A percentile compares a stretch with the other conserved stretches of the same genome.
Evolutionary conservation across 2,113 vertebrate genomes (phyloP).

Genomic region (Parus major): DNA sequence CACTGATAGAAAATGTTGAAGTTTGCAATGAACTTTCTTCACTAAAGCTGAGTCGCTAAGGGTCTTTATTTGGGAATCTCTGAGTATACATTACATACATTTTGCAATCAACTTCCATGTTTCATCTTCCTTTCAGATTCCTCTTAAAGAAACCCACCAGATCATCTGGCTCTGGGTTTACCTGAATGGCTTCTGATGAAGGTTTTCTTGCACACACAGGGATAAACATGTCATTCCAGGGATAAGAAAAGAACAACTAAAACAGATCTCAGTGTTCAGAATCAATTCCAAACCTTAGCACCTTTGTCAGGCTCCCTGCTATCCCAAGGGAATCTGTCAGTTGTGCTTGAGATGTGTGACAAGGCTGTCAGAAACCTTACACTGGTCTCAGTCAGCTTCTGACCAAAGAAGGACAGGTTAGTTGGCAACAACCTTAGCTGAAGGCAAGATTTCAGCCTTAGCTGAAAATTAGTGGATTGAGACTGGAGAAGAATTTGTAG

Average conservation of each 20-base stretch:
- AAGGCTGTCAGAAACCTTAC: background rate
- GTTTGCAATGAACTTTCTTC: background rate
- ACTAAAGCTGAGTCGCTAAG: background rate
- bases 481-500: background rate
- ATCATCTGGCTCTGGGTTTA: background rate
- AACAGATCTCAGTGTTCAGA: background rate
- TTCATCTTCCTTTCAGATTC: background rate
- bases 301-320: background rate
- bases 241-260: background rate
- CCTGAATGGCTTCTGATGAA: background rate
- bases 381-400: background rate
- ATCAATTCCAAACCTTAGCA: background rate
- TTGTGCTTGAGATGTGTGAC: background rate
- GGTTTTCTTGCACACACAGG: background rate
- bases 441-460: background rate
- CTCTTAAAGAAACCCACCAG: background rate
- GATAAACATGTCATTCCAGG: background rate
- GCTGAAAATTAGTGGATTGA: background rate
- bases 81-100: background rate
- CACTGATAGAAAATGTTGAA: background rate
- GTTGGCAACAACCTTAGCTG: background rate
- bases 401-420: background rate
- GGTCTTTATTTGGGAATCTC: background rate
- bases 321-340: background rate
- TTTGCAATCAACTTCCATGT: background rate